phyloP scores from a whole-genome alignment of 2,797 vertebrate species.

The Moxostoma hubbsi region DNA sequence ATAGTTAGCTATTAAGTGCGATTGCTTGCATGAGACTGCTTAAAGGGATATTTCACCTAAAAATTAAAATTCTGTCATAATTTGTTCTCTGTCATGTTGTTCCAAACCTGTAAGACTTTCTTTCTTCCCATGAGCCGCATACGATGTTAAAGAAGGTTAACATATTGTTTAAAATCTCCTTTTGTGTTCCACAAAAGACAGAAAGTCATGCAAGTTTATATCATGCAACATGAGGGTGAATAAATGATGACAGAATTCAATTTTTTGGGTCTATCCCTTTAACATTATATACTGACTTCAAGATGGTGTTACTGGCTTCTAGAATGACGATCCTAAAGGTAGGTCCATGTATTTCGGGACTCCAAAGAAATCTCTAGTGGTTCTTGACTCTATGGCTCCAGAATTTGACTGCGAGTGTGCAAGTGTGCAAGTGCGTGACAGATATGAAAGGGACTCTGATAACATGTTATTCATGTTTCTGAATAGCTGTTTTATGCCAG shows the following conservation, averaged over 20 bases:
- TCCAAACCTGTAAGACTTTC: too few species aligned
- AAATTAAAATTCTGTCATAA: too few species aligned
- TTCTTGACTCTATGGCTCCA: constrained; percentile 17
- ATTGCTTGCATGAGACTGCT: background rate
- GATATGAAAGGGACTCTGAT: constrained; percentile 39
- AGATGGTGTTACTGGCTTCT: background rate
- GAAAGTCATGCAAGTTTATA: too few species aligned
- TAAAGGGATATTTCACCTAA: background rate
- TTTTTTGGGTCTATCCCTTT: too few species aligned
- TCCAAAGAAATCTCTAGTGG: constrained; percentile 21
- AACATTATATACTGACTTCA: background rate
- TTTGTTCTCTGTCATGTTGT: too few species aligned
- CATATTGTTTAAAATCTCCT: too few species aligned
- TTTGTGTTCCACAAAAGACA: too few species aligned
- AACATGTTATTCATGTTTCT: constrained; percentile 42
- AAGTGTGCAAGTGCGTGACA: background rate
- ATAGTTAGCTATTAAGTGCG: constrained; percentile 23
- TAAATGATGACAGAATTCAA: too few species aligned
- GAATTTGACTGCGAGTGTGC: constrained; percentile 7
- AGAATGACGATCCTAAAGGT: background rate
- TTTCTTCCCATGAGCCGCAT: too few species aligned
- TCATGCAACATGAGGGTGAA: too few species aligned
- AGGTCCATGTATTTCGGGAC: constrained; percentile 9
- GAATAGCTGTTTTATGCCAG: constrained; percentile 44
- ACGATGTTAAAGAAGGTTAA: too few species aligned